Percentiles rank a stretch among this genome's conserved stretches.
phyloP scores from a whole-genome alignment of 2,797 vertebrate genomes.

The Microchirus variegatus region DNA sequence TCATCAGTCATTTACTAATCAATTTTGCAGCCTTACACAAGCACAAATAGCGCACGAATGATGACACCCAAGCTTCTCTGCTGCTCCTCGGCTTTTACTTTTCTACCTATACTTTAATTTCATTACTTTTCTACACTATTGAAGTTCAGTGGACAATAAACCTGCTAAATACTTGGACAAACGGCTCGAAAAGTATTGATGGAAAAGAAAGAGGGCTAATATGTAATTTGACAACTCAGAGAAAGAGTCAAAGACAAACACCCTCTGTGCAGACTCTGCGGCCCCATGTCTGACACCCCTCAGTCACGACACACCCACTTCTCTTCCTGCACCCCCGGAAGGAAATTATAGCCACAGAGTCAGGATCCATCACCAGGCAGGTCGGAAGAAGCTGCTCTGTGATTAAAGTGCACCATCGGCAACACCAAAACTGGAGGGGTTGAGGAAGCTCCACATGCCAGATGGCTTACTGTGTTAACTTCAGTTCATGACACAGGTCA shows the following conservation, averaged over 20 bases:
- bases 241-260: slow-evolving; percentile 60
- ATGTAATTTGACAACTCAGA: slow-evolving; percentile 46
- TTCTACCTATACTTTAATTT: no score
- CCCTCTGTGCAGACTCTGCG: slow-evolving; percentile 56
- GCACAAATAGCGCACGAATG: no score
- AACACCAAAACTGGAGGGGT: slow-evolving; percentile 47
- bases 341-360: slow-evolving; percentile 73
- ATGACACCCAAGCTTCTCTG: no score
- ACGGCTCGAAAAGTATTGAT: slow-evolving; percentile 17
- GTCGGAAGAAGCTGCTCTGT: slow-evolving; percentile 69
- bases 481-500: slow-evolving; percentile 60
- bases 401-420: slow-evolving; percentile 77
- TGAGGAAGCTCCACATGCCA: slow-evolving; percentile 56
- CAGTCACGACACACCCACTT: slow-evolving; percentile 70
- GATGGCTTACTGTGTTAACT: slow-evolving; percentile 61
- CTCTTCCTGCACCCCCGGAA: slow-evolving; percentile 72
- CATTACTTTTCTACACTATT: slow-evolving; percentile 18
- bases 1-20: no score
- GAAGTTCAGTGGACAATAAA: slow-evolving; percentile 14
- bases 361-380: slow-evolving; percentile 67
- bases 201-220: slow-evolving; percentile 18
- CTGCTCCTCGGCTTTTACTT: neutral
- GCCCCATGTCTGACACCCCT: slow-evolving; percentile 64
- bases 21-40: no score
- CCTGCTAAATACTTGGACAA: slow-evolving; percentile 26